Evolutionary conservation across 2,797 vertebrate genomes (phyloP).

Genomic region (Tamandua tetradactyla): DNA sequence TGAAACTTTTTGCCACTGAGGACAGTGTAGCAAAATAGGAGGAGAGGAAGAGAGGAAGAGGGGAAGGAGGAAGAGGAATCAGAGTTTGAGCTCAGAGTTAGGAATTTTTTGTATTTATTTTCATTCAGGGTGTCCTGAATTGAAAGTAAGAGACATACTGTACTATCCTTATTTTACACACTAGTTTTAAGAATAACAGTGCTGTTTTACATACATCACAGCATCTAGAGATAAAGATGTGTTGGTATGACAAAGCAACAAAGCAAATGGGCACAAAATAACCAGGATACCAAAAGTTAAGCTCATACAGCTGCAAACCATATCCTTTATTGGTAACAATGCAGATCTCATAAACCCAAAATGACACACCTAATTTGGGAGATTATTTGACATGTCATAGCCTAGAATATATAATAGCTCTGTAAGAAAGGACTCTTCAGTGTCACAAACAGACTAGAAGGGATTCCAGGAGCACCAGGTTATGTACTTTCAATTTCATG

Average conservation of each 20-base stretch:
- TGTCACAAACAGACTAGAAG: conserved; percentile 91
- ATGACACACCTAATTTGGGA: conserved; percentile 95
- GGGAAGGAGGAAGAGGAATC: conserved; percentile 82
- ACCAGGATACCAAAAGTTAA: conserved; percentile 99
- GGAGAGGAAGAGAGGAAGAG: conserved; percentile 89
- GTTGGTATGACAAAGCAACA: conserved; percentile 96
- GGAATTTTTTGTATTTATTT: conserved; percentile 86
- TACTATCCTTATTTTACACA: conserved; percentile 91
- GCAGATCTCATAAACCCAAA: conserved; percentile 99
- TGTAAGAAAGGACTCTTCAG: conserved; percentile 90
- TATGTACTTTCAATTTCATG: conserved; percentile 86
- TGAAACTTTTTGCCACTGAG: conserved; percentile 99
- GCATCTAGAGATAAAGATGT: conserved; percentile 93
- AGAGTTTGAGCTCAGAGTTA: conserved; percentile 91
- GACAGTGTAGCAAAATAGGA: conserved; percentile 98
- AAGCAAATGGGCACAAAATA: conserved; percentile 99
- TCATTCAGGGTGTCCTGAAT: conserved; percentile 94
- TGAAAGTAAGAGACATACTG: conserved; percentile 90
- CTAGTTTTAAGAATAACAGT: conserved; percentile 94
- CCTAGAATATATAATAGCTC: conserved; percentile 89
- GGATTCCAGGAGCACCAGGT: conserved; percentile 94
- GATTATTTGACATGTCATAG: conserved; percentile 92
- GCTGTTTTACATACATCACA: conserved; percentile 94
- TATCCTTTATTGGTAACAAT: conserved; percentile 99
- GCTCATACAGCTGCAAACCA: conserved; percentile 99